These are phyloP conservation scores for Romanogobio albipinnatus DNA, from an alignment of 2,113 vertebrate species.

Conservation along the genomic window DNA sequence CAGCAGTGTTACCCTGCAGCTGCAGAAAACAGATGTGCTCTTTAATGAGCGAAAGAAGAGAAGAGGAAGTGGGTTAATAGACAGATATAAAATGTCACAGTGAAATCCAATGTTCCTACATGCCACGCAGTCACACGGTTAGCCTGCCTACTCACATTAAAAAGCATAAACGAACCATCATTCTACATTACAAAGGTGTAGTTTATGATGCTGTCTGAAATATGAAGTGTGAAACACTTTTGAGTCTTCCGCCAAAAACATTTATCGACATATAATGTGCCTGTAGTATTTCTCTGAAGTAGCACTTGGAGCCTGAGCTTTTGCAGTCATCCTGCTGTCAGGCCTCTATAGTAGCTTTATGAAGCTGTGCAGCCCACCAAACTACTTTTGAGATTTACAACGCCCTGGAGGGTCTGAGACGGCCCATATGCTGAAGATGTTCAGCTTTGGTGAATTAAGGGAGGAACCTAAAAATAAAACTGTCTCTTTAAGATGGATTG, in stretches of 20 bases:
- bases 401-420: constrained; percentile 5
- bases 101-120: constrained; percentile 55
- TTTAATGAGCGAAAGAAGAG: constrained; percentile 65
- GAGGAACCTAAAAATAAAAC: constrained; percentile 50
- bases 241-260: background rate
- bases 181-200: constrained; percentile 8
- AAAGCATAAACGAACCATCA: background rate
- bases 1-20: constrained; percentile 46
- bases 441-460: constrained; percentile 48
- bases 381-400: constrained; percentile 66
- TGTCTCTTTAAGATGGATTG: constrained; percentile 35
- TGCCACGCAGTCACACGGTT: constrained; percentile 48
- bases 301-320: background rate
- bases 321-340: constrained; percentile 19
- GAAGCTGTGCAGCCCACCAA: constrained; percentile 55
- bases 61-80: constrained; percentile 68
- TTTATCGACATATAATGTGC: background rate
- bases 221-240: constrained; percentile 29
- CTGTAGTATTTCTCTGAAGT: constrained; percentile 6
- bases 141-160: constrained; percentile 35
- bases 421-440: constrained; percentile 35
- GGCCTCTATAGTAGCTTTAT: constrained; percentile 56
- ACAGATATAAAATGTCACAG: constrained; percentile 59
- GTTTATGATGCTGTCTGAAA: constrained; percentile 33
- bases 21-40: constrained; percentile 68